These are phyloP conservation scores for Taxidea taxus DNA, from an alignment of 2,113 vertebrate species.

Conservation along the genomic window DNA sequence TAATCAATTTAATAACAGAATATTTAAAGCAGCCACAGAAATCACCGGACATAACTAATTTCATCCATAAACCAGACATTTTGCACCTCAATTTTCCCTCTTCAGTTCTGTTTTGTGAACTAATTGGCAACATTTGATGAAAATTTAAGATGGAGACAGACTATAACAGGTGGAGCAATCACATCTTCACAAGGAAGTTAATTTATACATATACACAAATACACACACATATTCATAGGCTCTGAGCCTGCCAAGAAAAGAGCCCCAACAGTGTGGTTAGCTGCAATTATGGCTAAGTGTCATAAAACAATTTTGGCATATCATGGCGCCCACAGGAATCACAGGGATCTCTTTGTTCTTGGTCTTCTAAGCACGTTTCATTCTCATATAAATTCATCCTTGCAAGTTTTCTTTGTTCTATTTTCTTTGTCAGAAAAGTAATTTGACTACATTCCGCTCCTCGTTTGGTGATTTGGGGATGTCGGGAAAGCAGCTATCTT, in stretches of 20 bases:
- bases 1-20: constrained; percentile 83
- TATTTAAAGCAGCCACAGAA: constrained; percentile 78
- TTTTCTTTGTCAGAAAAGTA: constrained; percentile 76
- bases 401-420: constrained; percentile 58
- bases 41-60: constrained; percentile 77
- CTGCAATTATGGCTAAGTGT: constrained; percentile 81
- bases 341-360: constrained; percentile 35
- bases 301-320: constrained; percentile 72
- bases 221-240: constrained; percentile 57
- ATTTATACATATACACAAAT: constrained; percentile 71
- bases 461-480: constrained; percentile 62
- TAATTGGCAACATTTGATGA: constrained; percentile 80
- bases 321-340: constrained; percentile 66
- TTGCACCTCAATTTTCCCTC: constrained; percentile 77
- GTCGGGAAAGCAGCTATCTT: constrained; percentile 68
- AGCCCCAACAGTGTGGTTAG: constrained; percentile 74
- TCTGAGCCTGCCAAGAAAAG: constrained; percentile 73
- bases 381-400: constrained; percentile 73
- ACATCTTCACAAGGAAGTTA: constrained; percentile 81
- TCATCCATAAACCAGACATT: constrained; percentile 78
- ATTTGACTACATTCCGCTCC: constrained; percentile 60
- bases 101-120: constrained; percentile 78
- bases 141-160: constrained; percentile 76
- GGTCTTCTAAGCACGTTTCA: constrained; percentile 65
- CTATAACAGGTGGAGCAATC: constrained; percentile 79